Evolutionary conservation across 2,113 vertebrate genomes (phyloP).

Genomic region (Pogonocichla stellata): DNA sequence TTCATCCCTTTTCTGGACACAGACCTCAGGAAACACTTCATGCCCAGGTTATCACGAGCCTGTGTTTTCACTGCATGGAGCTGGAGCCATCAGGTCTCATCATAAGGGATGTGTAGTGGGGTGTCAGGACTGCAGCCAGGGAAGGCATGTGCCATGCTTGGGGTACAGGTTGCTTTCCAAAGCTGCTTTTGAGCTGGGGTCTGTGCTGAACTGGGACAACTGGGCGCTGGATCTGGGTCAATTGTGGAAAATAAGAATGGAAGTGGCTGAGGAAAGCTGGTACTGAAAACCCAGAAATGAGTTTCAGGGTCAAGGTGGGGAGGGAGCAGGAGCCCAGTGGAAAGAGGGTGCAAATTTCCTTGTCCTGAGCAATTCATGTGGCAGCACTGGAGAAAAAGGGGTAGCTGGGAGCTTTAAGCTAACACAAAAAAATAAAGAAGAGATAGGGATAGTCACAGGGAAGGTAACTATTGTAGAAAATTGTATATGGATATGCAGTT

Average conservation of each 20-base stretch:
- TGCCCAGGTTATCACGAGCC: neutral
- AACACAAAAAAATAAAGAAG: neutral
- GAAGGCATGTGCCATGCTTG: rapidly evolving
- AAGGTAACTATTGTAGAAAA: neutral
- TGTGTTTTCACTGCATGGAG: neutral
- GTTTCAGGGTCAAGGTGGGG: neutral
- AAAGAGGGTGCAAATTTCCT: neutral
- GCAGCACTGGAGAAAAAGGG: neutral
- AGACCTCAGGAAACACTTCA: neutral
- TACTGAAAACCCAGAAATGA: neutral
- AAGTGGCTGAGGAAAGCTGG: neutral
- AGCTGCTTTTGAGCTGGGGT: neutral
- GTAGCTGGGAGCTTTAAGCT: neutral
- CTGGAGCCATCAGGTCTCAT: neutral
- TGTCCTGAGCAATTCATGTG: neutral
- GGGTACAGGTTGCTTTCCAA: neutral
- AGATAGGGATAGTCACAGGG: neutral
- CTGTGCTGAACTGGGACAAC: neutral
- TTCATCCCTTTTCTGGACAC: neutral
- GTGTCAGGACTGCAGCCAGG: neutral
- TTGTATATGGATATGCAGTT: neutral
- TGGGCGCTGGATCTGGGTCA: neutral
- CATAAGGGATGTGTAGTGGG: neutral
- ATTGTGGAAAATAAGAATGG: neutral
- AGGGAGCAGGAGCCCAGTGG: neutral